Evolutionary conservation across 35 echinoderm and acorn worm species (phyloP).

Genomic region (Heliocidaris erythrogramma): DNA sequence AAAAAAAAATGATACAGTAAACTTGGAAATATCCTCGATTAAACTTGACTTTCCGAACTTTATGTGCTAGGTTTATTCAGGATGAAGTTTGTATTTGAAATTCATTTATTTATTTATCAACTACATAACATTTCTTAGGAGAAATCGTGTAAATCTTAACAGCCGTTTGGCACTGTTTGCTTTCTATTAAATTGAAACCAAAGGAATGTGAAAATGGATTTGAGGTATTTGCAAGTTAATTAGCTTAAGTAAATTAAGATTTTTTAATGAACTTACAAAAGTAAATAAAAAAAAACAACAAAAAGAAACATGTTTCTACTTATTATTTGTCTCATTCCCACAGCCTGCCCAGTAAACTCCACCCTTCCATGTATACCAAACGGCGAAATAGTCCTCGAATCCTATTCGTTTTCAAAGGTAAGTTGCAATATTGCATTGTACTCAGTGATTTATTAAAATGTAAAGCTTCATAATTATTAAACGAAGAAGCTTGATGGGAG

Average conservation of each 20-base stretch:
- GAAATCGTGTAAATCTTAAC: not conserved
- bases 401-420: constrained; percentile 8
- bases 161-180: not conserved
- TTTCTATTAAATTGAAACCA: not conserved
- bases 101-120: not conserved
- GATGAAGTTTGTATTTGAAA: not conserved
- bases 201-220: not conserved
- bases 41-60: too few species aligned
- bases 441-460: not conserved
- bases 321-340: not conserved
- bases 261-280: too few species aligned
- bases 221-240: not conserved
- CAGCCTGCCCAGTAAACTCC: not conserved
- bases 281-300: too few species aligned
- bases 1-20: too few species aligned
- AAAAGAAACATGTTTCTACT: too few species aligned
- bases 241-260: too few species aligned
- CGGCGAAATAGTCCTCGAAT: not conserved
- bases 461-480: not conserved
- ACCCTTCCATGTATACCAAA: constrained; percentile 21
- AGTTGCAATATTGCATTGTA: not conserved
- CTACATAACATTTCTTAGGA: not conserved
- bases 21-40: too few species aligned
- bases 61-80: not conserved
- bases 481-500: too few species aligned